Percentiles rank a stretch among this genome's conserved stretches.
Evolutionary conservation across 1,140 invertebrate species (phyloP).

Genomic region (Drosophila mayri): DNA sequence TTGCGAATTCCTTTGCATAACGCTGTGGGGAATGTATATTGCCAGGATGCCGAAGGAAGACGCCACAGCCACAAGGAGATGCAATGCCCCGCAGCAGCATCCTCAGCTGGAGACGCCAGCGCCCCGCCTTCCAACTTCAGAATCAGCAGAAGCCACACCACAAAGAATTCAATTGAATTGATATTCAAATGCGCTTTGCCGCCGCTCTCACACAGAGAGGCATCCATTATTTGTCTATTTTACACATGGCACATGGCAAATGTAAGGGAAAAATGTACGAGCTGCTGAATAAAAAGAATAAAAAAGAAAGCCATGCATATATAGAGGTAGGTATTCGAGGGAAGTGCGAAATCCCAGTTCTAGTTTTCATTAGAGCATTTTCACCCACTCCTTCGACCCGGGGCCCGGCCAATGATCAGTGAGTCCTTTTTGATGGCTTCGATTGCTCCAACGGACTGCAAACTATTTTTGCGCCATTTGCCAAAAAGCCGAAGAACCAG

Average conservation of each 20-base stretch:
- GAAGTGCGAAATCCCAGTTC: slow-evolving; percentile 49
- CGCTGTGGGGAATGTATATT: slow-evolving; percentile 74
- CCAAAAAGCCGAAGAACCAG: slow-evolving; percentile 51
- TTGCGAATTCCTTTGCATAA: slow-evolving; percentile 77
- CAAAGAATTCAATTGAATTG: slow-evolving; percentile 84
- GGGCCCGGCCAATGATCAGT: slow-evolving; percentile 61
- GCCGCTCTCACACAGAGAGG: slow-evolving; percentile 50
- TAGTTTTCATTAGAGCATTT: slow-evolving; percentile 60
- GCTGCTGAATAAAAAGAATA: slow-evolving; percentile 2
- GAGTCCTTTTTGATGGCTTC: slow-evolving; percentile 51
- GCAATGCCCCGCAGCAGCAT: slow-evolving; percentile 46
- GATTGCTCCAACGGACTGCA: slow-evolving; percentile 47
- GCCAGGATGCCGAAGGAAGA: slow-evolving; percentile 47
- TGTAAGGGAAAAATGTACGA: slow-evolving; percentile 29
- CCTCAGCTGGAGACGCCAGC: slow-evolving; percentile 37
- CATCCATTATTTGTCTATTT: slow-evolving; percentile 78
- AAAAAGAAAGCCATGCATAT: slow-evolving; percentile 12
- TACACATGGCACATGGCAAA: slow-evolving; percentile 60
- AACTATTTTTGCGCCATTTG: slow-evolving; percentile 75
- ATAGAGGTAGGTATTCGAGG: slow-evolving; percentile 19
- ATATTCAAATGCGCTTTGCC: slow-evolving; percentile 82
- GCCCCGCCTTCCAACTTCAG: slow-evolving; percentile 24
- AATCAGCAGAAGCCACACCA: slow-evolving; percentile 52
- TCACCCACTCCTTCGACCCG: slow-evolving; percentile 1
- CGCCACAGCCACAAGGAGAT: slow-evolving; percentile 65